phyloP scores from a whole-genome alignment of 2,888 invertebrate genomes.

The Apamea monoglypha region DNA sequence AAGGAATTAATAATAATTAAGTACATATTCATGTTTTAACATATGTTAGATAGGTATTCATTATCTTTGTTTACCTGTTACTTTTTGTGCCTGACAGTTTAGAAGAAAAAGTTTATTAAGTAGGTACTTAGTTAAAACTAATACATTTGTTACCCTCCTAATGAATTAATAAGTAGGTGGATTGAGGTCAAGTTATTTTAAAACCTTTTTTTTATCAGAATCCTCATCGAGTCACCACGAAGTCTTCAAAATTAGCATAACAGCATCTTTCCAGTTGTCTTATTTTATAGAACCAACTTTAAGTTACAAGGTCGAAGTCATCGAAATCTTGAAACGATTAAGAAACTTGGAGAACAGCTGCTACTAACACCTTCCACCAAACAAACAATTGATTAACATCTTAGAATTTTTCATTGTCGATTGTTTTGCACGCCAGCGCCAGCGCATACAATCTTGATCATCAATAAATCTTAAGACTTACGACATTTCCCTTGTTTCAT shows the following conservation, averaged over 20 bases:
- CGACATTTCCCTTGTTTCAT: conserved; percentile 71
- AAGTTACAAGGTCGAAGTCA: conserved; percentile 59
- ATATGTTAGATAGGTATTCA: neutral
- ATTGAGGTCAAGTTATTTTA: conserved; percentile 39
- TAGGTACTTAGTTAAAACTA: neutral
- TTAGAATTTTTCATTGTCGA: conserved; percentile 63
- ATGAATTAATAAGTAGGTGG: conserved; percentile 34
- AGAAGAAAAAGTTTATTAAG: neutral
- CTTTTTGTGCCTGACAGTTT: neutral
- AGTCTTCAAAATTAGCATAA: conserved; percentile 32
- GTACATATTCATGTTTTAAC: neutral
- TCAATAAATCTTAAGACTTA: conserved; percentile 65
- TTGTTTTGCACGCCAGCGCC: conserved; percentile 63
- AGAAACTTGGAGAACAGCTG: conserved; percentile 55
- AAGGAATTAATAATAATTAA: conserved; percentile 69
- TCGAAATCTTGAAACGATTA: conserved; percentile 47
- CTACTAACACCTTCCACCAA: conserved; percentile 49
- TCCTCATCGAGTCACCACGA: conserved; percentile 35
- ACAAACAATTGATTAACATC: conserved; percentile 65
- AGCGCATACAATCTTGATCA: conserved; percentile 64
- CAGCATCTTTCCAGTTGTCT: conserved; percentile 16
- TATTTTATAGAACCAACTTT: conserved; percentile 15
- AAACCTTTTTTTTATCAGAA: conserved; percentile 46
- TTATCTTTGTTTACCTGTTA: conserved; percentile 43
- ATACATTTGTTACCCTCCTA: neutral